Conservation (phyloP, 2,888 invertebrate species). For the Pachliopta kotzebuea region DNA sequence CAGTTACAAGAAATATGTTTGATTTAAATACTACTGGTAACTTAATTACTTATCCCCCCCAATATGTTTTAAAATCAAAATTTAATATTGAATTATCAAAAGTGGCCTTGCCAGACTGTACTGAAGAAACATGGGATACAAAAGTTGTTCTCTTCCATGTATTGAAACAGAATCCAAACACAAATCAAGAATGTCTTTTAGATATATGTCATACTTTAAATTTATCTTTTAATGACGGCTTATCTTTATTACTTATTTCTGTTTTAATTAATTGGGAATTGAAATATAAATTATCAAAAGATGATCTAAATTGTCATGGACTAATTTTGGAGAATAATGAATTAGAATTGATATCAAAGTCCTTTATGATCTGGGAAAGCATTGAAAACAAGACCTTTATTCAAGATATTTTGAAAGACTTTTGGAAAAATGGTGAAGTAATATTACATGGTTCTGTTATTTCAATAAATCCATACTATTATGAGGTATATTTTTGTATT, state of each 20-base stretch:
- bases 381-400: constrained; percentile 64
- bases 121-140: constrained; percentile 73
- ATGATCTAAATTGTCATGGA: constrained; percentile 55
- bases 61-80: constrained; percentile 63
- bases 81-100: constrained; percentile 69
- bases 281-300: constrained; percentile 56
- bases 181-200: constrained; percentile 51
- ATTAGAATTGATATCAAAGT: constrained; percentile 50
- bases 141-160: constrained; percentile 70
- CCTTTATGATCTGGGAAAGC: constrained; percentile 65
- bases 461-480: constrained; percentile 72
- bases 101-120: constrained; percentile 63
- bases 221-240: constrained; percentile 61
- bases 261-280: constrained; percentile 66
- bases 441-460: constrained; percentile 65
- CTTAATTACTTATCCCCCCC: constrained; percentile 58
- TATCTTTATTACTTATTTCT: constrained; percentile 66
- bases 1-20: constrained; percentile 55
- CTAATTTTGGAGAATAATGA: constrained; percentile 55
- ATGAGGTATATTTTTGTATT: constrained; percentile 71
- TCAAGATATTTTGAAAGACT: constrained; percentile 63
- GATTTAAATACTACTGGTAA: constrained; percentile 51
- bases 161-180: constrained; percentile 60
- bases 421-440: constrained; percentile 75
- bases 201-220: constrained; percentile 64